Evolutionary conservation across 2,113 vertebrate species (phyloP), one percentile per base, ranked within the genome.

Genomic region (Motacilla tschutschensis): DNA sequence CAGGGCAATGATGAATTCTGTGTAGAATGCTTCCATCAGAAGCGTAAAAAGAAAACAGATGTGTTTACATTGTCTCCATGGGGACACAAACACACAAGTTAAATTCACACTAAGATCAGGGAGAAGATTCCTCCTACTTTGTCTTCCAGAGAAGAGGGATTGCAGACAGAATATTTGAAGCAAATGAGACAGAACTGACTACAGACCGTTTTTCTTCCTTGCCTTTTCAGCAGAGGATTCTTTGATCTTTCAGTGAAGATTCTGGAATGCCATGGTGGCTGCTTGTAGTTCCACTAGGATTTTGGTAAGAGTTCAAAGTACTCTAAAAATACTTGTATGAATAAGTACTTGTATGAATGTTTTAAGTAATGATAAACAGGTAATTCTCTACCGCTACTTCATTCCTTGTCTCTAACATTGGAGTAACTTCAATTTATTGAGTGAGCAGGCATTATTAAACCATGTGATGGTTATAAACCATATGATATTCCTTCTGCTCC

Each of bases 41-140:
- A 73, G 58, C 10, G 4, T 31, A 70, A 90, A 88, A 87, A 92
- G 79, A 79, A 91, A 95, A 83, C 95, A 97, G 95, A 96, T 96
- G 95, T 94, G 94, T 94, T 85, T 95, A 89, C 81, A 18, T 18
- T 65, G 91, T 97, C 85, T 94, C 96, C 95, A 95, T 96, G 95
- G 96, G 95, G 90, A 97, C 85, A 86, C 58, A 82, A 86, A 78
- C 88, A 65, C 93, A 72, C 59, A 92, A 86, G 71, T 47, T 86
- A 73, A 79, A 91, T 84, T 89, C 90, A 65, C 35, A 7, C 54
- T 75, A 58, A 55, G 38, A 40, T 58, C 53, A 40, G 53, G 63
- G 75, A 63, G 65, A 81, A 77, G 89, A 72, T 88, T 87, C 81
- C 78, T 41, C 29, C 70, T 80, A 75, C 59, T 96, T 96, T 94